A percentile compares a stretch with the other conserved stretches of the same genome.
Evolutionary conservation across 2,113 vertebrate genomes (phyloP).

Genomic region (Aphyosemion australe): DNA sequence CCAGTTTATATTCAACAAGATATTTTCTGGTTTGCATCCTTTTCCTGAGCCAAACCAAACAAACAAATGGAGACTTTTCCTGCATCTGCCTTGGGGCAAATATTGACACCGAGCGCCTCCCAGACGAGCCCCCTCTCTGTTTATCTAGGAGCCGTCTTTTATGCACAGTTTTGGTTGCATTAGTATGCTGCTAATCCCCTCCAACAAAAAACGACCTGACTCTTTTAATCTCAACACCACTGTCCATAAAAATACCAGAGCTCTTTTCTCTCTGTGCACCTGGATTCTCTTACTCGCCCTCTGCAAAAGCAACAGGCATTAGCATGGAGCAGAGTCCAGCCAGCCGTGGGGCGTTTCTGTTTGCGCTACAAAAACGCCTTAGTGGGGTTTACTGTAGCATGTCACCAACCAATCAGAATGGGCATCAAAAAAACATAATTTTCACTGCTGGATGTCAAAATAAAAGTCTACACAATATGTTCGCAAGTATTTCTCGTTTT

Average conservation of each 20-base stretch:
- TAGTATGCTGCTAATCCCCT: slow-evolving; percentile 79
- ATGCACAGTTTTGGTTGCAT: slow-evolving; percentile 74
- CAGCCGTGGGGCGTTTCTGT: no score
- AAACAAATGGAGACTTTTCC: slow-evolving; percentile 46
- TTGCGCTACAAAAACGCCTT: no score
- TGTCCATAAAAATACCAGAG: slow-evolving; percentile 81
- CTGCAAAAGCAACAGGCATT: slow-evolving; percentile 83
- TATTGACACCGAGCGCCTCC: slow-evolving; percentile 76
- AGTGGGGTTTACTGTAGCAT: no score
- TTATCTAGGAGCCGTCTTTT: slow-evolving; percentile 59
- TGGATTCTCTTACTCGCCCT: slow-evolving; percentile 84
- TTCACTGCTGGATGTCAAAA: no score
- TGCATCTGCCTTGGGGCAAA: slow-evolving; percentile 82
- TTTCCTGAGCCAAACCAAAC: no score
- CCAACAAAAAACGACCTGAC: slow-evolving; percentile 81
- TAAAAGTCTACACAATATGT: no score
- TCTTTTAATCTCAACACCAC: slow-evolving; percentile 65
- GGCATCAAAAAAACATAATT: no score
- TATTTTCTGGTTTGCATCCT: no score
- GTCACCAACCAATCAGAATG: no score
- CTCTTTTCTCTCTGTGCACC: slow-evolving; percentile 80
- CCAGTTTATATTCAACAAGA: no score
- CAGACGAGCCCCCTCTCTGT: slow-evolving; percentile 62
- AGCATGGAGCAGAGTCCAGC: no score
- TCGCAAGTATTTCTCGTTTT: no score